These are phyloP conservation scores for Stenchaetothrips biformis DNA, from an alignment of 2,888 invertebrate species.

Conservation along the genomic window DNA sequence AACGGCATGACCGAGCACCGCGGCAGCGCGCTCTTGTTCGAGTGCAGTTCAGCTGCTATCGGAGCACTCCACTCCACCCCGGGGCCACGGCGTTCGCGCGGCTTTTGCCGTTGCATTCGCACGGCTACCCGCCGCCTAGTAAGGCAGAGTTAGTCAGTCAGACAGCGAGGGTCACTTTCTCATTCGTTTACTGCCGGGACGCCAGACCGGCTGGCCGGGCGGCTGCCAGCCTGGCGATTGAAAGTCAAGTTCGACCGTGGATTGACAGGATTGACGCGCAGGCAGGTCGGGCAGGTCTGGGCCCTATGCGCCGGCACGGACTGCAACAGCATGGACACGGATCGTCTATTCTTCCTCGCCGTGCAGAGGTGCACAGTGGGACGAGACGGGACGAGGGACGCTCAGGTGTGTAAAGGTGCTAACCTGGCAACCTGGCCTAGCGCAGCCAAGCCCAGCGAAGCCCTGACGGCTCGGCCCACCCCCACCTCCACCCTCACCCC, in stretches of 20 bases:
- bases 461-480: neutral
- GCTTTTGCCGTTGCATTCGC: too few species aligned
- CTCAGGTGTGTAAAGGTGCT: neutral
- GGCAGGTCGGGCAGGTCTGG: neutral
- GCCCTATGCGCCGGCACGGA: neutral
- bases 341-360: neutral
- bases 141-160: too few species aligned
- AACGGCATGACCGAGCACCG: neutral
- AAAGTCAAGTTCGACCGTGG: neutral
- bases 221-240: neutral
- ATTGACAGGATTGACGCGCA: neutral
- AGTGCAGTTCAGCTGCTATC: neutral
- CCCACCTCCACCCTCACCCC: neutral
- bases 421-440: conserved; percentile 20
- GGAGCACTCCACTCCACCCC: too few species aligned
- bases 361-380: neutral
- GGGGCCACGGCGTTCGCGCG: neutral
- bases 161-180: neutral
- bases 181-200: neutral
- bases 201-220: too few species aligned
- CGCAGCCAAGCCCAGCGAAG: neutral
- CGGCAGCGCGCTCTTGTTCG: neutral
- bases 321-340: too few species aligned
- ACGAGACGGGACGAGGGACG: neutral
- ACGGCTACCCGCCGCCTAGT: too few species aligned